phyloP scores from a whole-genome alignment of 2,797 vertebrate species.

The Cyclopterus lumpus region DNA sequence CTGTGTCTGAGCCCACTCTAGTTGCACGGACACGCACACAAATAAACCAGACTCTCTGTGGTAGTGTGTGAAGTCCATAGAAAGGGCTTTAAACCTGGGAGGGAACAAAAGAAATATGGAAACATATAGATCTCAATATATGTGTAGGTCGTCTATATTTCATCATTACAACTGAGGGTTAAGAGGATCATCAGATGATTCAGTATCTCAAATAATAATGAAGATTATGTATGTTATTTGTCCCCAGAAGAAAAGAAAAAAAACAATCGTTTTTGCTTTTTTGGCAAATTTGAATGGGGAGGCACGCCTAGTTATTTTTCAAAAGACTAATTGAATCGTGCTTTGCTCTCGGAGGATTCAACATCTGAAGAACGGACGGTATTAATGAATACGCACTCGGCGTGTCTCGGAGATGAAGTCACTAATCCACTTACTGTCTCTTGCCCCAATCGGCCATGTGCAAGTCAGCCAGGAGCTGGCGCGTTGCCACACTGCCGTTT shows the following conservation, averaged over 20 bases:
- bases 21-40: conserved; percentile 74
- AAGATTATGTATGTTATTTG: not conserved
- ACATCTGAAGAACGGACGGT: not conserved
- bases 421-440: conserved; percentile 65
- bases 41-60: conserved; percentile 80
- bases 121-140: not conserved
- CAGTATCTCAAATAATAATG: not conserved
- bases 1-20: conserved; percentile 54
- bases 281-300: conserved; percentile 17
- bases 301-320: conserved; percentile 18
- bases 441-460: conserved; percentile 52
- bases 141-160: not conserved
- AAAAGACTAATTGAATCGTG: conserved; percentile 18
- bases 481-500: conserved; percentile 65
- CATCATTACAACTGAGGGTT: not conserved
- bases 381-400: conserved; percentile 8
- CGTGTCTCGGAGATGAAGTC: not conserved
- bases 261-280: conserved; percentile 9
- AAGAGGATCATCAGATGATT: not conserved
- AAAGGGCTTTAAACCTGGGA: conserved; percentile 71
- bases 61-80: conserved; percentile 84
- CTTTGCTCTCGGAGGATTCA: not conserved
- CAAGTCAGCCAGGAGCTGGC: conserved; percentile 61
- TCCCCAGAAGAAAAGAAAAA: not conserved
- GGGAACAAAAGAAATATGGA: not conserved